Evolutionary conservation across 1,140 invertebrate species (phyloP), one percentile per base, ranked within the genome.

Genomic region (Leptinotarsa defecta): DNA sequence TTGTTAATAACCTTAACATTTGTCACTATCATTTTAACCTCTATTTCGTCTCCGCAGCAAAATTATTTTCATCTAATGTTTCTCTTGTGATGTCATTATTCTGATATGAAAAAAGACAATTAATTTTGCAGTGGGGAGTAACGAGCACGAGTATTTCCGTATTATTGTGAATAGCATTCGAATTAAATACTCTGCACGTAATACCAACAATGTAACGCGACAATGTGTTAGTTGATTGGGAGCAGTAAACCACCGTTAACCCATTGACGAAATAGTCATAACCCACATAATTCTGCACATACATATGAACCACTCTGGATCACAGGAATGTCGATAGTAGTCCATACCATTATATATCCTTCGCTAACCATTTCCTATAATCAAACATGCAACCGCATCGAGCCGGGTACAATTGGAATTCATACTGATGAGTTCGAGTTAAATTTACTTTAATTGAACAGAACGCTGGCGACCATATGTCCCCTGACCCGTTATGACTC

Each of bases 311-410:
- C 52, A 5, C 52, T 57, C 52, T 17, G 52, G n/a, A 57, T n/a
- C 13, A 57, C 52, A 57, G 52, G 52, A 57, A 57, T 57, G 52
- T 57, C 52, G 52, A 57, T 57, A 57, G 52, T 57, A 57, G 52
- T 57, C n/a, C n/a, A 57, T 15, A 15, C n/a, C 17, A 57, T n/a
- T 57, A 43, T 43, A 57, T 57, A 57, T 57, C 52, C 52, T 57
- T 57, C 52, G 17, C 52, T 15, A 13, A 17, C 17, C 52, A 15
- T 17, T 57, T 57, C 15, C 15, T 57, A 57, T 57, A 57, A 4
- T 19, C 52, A 57, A 57, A 19, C 52, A 57, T 57, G 52, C 52
- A 57, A 57, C 52, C 52, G n/a, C 52, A 57, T 57, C 52, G 52
- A 57, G 52, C n/a, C 6, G 52, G 8, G 52, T 57, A 57, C 52